Evolutionary conservation across 2,888 invertebrate species (phyloP), one percentile per base, ranked within the genome.

Genomic region (Erebia ligea): DNA sequence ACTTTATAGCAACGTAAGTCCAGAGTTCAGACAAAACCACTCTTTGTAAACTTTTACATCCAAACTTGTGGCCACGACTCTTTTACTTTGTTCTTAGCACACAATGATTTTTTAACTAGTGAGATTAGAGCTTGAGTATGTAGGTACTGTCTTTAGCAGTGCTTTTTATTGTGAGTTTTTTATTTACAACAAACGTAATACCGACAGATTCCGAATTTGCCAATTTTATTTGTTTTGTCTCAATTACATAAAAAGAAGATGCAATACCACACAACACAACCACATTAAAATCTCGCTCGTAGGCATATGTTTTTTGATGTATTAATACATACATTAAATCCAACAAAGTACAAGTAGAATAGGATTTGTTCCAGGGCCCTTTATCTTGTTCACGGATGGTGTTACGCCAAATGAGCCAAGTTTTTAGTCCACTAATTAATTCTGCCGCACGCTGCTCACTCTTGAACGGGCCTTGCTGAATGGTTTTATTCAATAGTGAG

Each of bases 401-500:
- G 75, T 81, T 77, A 78, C 73, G 77, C 78, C 69, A 79, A 85
- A 86, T 79, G 86, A 82, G 82, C 79, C 81, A 87, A 87, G 85
- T 87, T 87, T 86, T 86, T 84, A 86, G 86, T 86, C 83, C 80
- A 78, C 82, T 86, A 87, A 87, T 87, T 86, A 87, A 87, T 87
- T 87, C 85, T 78, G 77, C 79, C 81, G 82, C 86, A 86, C 86
- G 86, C 80, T 78, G 84, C 82, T 86, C 84, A 86, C 82, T 81
- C 77, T 64, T 63, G 72, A 67, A 65, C 52, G 70, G 52, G 64
- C 65, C 61, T 45, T 54, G 56, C 25, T 59, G 67, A 69, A 71
- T 65, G 69, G 69, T 19, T 48, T 52, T 62, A 75, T 74, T 45
- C 70, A 67, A 62, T 57, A 72, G 17, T 10, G 56, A 56, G 56